phyloP scores from a whole-genome alignment of 2,888 invertebrate species.

The Odontomyia ornata region DNA sequence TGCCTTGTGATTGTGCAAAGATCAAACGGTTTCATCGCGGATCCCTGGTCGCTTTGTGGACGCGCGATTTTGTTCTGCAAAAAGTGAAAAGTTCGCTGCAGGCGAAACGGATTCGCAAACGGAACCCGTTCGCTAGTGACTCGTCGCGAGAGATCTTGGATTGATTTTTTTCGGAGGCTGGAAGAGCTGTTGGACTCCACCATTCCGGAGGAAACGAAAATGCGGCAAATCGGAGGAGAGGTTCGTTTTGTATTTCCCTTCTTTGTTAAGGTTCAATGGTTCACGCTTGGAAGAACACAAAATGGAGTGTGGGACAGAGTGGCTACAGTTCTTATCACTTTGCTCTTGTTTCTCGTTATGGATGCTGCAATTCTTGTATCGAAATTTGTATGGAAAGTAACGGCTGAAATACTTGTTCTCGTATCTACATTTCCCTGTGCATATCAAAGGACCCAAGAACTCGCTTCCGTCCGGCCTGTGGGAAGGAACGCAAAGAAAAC shows the following conservation, averaged over 20 bases:
- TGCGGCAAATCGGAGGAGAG: constrained; percentile 41
- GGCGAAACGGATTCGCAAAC: not conserved
- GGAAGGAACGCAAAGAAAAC: too few species aligned
- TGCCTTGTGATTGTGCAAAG: constrained; percentile 2
- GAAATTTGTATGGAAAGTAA: not conserved
- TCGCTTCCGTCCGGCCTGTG: too few species aligned
- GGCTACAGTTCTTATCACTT: not conserved
- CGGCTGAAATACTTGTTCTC: not conserved
- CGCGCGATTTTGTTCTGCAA: constrained; percentile 8
- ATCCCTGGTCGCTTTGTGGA: not conserved
- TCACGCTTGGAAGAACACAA: not conserved
- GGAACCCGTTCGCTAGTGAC: not conserved
- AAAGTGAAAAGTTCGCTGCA: constrained; percentile 34
- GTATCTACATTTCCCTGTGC: too few species aligned
- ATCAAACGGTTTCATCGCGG: not conserved
- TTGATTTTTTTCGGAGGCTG: not conserved
- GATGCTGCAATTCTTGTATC: not conserved
- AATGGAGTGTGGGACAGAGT: not conserved
- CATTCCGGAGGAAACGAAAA: constrained; percentile 34
- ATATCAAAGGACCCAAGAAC: too few species aligned
- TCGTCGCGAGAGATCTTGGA: not conserved
- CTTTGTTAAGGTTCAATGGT: not conserved
- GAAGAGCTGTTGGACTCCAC: not conserved
- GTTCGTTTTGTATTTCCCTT: constrained; percentile 18
- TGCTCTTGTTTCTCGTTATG: not conserved